Base-by-base conservation (phyloP, 1,140 invertebrate genomes). In the Chrysopa pallens region DNA sequence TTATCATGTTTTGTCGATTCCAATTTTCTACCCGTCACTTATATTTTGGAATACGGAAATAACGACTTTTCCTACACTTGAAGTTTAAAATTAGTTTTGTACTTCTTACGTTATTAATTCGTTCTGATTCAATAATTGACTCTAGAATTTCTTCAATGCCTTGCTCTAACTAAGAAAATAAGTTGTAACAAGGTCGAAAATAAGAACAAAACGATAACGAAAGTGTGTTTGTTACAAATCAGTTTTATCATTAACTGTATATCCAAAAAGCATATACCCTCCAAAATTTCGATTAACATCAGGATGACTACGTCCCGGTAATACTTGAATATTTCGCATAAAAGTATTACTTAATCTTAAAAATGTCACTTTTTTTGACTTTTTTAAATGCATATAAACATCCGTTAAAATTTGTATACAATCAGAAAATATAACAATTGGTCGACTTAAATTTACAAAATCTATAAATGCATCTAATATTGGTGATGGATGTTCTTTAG, bases 271-370 rank as follows among this genome's bases (percentile, higher is more conserved):
- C 37, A 89, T 54, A 59, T 74, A 89, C 8, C 86, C 85, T 44
- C 83, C 77, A 33, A 64, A 37, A 53, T 67, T 81, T 69, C 83
- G 88, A 46, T 71, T 73, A 13, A 88, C 78, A 53, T 80, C 72
- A 6, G 87, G 86, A 72, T 90, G 84, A 12, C 85, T 89, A 53
- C 86, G 69, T 46, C 84, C 74, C 0, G 80, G 74, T 41, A 90
- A 62, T 35, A 95, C 78, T 70, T 96, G 92, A 70, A 92, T 92
- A 40, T 78, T 76, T 49, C 91, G 70, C 52, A 90, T 64, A 74
- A 90, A 95, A 51, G 83, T 90, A 38, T 85, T 84, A 33, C 80
- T 78, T 1, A 96, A 55, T 58, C 73, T 76, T 23, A 94, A 54
- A 54, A 76, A 78, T 12, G 84, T 69, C 8, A 86, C 72, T 57